Evolutionary conservation across 2,113 vertebrate species (phyloP), one percentile per base, ranked within the genome.

Genomic region (Seriola dumerili): DNA sequence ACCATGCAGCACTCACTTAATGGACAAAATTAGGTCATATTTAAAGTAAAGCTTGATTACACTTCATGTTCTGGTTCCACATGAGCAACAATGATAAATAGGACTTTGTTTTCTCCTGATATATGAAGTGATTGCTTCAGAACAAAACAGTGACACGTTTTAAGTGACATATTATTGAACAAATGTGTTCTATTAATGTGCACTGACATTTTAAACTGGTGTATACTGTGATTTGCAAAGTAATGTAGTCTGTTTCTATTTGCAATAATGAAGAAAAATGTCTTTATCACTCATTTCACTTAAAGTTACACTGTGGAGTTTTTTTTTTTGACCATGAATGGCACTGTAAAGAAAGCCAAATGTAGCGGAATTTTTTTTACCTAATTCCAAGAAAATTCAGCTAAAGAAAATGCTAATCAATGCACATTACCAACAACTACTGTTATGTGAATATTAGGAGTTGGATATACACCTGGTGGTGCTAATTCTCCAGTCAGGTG

Each of bases 11-110:
- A 72, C 73, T 83, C 65, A 74, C 82, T 82, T 83, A 85, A 82
- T 67, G 85, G 71, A 77, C 48, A 68, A 84, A 86, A 93, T 79
- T 71, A 80, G 89, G 91, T 93, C 89, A 85, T 82, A 82, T 63
- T 88, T 86, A 84, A 81, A 88, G 83, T 81, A 81, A 88, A 90
- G 68, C 80, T 62, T 92, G 91, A 92, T 93, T 89, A 85, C 76
- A 81, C 89, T 85, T 83, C 81, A 79, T 85, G 86, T 92, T 72
- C 71, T 61, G 72, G 84, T 90, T 94, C 84, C 90, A 87, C 82
- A 64, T 83, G 84, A 91, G 88, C 68, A 78, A 76, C 54, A 61
- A 32, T 81, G 81, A 89, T 84, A 91, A 92, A 84, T 84, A 76
- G 72, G 74, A 77, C 81, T 85, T 82, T 88, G 75, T 85, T 72